phyloP scores from a whole-genome alignment of 2,888 invertebrate genomes.

The Perithous albicinctus region DNA sequence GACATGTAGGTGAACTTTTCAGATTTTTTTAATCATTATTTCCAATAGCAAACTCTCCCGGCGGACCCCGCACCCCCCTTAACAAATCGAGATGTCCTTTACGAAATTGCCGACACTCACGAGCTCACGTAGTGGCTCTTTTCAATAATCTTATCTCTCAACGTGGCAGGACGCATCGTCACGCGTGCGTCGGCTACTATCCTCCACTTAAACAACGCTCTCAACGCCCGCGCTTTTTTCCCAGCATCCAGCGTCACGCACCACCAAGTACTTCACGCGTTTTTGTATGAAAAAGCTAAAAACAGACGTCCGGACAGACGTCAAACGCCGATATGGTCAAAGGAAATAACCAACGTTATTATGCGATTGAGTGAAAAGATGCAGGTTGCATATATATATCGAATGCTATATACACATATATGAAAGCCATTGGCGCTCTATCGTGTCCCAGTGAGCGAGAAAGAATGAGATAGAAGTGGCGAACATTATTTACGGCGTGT shows the following conservation, averaged over 20 bases:
- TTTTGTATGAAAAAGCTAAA: constrained; percentile 40
- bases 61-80: neutral
- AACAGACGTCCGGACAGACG: constrained; percentile 51
- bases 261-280: neutral
- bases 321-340: constrained; percentile 22
- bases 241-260: constrained; percentile 12
- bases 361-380: constrained; percentile 48
- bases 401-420: constrained; percentile 27
- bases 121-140: constrained; percentile 30
- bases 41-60: too few relatives aligned
- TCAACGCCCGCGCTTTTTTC: constrained; percentile 44
- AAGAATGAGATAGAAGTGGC: constrained; percentile 60
- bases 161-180: constrained; percentile 55
- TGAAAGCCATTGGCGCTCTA: constrained; percentile 42
- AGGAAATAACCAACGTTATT: constrained; percentile 8
- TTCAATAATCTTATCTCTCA: constrained; percentile 60
- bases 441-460: constrained; percentile 26
- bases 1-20: too few relatives aligned
- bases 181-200: constrained; percentile 25
- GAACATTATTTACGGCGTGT: constrained; percentile 79
- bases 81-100: constrained; percentile 30
- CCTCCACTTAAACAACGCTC: constrained; percentile 25
- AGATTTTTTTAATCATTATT: too few relatives aligned
- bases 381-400: constrained; percentile 44
- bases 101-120: constrained; percentile 28